Evolutionary conservation across 2,888 invertebrate species (phyloP).

Genomic region (Oligia fasciuncula): DNA sequence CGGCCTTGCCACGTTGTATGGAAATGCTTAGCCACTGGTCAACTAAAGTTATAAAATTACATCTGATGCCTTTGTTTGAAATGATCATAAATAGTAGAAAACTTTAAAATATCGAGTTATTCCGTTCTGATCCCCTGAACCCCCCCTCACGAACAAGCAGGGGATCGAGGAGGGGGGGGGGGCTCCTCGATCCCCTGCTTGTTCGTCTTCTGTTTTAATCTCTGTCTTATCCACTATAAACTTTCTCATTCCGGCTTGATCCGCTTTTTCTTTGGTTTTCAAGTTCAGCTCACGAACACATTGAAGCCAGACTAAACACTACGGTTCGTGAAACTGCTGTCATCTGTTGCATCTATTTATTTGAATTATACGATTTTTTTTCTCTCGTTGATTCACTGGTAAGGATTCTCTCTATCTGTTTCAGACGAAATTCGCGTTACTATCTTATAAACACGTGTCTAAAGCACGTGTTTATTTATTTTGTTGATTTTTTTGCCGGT

Average conservation of each 20-base stretch:
- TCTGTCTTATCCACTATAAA: too few species aligned
- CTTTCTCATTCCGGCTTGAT: too few species aligned
- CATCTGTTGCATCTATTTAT: background rate
- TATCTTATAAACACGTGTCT: conserved; percentile 3
- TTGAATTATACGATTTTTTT: conserved; percentile 5
- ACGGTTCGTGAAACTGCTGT: background rate
- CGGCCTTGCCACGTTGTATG: too few species aligned
- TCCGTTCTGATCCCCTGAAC: too few species aligned
- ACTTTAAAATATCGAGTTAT: too few species aligned
- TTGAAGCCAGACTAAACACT: conserved; percentile 3
- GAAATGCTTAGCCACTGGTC: too few species aligned
- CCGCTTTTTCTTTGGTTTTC: too few species aligned
- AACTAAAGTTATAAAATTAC: background rate
- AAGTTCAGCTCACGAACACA: background rate
- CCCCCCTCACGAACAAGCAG: too few species aligned
- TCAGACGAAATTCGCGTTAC: background rate
- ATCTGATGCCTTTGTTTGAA: background rate
- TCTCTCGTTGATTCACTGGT: background rate
- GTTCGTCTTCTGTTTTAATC: too few species aligned
- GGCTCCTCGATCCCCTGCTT: too few species aligned
- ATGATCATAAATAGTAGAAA: too few species aligned
- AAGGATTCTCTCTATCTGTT: conserved; percentile 10
- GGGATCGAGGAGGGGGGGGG: too few species aligned
- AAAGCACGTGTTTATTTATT: conserved; percentile 19
- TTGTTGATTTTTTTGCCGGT: conserved; percentile 8